A percentile compares a stretch with the other conserved stretches of the same genome.
Conservation (phyloP, 2,888 invertebrate species). For the Eilema sororculum region DNA sequence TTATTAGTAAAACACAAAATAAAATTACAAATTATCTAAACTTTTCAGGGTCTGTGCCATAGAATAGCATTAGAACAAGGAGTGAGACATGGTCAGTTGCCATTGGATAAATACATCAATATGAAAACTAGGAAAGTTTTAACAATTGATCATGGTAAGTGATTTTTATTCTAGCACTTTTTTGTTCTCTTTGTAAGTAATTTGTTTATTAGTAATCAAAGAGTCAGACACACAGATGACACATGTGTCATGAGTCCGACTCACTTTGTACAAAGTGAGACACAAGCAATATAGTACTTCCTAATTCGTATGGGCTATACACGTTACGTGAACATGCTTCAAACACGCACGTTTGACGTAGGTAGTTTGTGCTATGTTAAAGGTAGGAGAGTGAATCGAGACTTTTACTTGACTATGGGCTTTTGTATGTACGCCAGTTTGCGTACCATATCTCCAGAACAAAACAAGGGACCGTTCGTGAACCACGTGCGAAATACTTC, state of each 20-base stretch:
- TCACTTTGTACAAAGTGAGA: background rate
- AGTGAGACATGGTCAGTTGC: slow-evolving; percentile 93
- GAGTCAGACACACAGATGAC: background rate
- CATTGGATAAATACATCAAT: slow-evolving; percentile 95
- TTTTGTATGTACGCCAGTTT: no score
- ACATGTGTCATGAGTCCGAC: background rate
- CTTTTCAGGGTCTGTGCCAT: slow-evolving; percentile 93
- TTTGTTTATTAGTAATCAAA: background rate
- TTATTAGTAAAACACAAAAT: background rate
- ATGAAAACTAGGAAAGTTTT: slow-evolving; percentile 97
- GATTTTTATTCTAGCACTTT: background rate
- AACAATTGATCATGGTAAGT: slow-evolving; percentile 96
- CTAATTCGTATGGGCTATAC: no score
- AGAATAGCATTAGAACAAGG: slow-evolving; percentile 92
- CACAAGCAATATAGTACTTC: background rate
- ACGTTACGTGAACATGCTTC: no score
- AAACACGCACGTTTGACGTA: no score
- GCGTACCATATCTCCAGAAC: no score
- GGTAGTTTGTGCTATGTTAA: no score
- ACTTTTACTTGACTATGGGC: no score
- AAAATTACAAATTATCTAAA: slow-evolving; percentile 12
- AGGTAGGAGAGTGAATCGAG: no score
- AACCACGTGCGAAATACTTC: no score
- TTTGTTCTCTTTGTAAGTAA: no score
- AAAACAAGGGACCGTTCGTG: no score